These are phyloP conservation scores for Polietes domitor DNA, from an alignment of 2,888 invertebrate species.

Conservation along the genomic window DNA sequence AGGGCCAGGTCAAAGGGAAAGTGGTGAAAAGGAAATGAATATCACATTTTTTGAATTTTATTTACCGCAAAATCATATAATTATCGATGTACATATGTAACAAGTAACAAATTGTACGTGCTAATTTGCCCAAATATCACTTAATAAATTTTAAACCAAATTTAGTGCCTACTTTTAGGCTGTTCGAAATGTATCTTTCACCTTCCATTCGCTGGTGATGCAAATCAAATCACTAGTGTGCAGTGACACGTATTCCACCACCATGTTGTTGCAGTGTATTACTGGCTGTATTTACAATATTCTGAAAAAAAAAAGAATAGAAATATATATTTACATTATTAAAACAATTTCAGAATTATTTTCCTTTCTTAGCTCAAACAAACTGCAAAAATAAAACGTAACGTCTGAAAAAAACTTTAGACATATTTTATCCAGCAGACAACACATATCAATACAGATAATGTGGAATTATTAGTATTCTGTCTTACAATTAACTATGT, in stretches of 20 bases:
- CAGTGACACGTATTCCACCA: neutral
- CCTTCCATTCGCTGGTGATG: no score
- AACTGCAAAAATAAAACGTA: no score
- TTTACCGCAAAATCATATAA: neutral
- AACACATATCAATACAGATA: no score
- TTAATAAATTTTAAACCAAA: neutral
- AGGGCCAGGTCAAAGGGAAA: neutral
- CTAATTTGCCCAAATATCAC: neutral
- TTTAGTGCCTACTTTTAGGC: conserved; percentile 10
- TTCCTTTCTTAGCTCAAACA: no score
- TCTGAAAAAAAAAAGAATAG: conserved; percentile 34
- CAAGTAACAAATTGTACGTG: neutral
- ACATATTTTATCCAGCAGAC: no score
- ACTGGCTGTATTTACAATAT: conserved; percentile 53
- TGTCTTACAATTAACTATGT: no score
- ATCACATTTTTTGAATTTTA: neutral
- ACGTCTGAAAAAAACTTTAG: no score
- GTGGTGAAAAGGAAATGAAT: neutral
- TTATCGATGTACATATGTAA: neutral
- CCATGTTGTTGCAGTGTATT: conserved; percentile 49
- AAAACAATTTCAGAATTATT: no score
- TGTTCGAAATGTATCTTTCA: neutral
- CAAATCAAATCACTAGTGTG: neutral
- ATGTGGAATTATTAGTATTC: no score
- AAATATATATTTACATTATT: no score